Evolutionary conservation across 2,113 vertebrate species (phyloP), one percentile per base, ranked within the genome.

Genomic region (Psilopsiagon aymara): DNA sequence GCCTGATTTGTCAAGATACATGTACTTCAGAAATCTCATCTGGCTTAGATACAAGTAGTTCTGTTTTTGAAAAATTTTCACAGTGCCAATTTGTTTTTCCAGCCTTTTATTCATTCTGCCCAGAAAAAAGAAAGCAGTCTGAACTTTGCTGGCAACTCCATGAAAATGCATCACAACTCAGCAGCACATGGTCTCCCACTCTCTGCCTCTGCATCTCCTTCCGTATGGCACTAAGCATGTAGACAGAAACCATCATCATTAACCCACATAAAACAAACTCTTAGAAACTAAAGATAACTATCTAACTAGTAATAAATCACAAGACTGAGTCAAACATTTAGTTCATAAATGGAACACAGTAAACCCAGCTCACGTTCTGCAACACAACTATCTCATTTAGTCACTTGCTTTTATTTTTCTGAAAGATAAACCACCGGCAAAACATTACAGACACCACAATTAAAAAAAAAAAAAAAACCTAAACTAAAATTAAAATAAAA

Each of bases 181-280:
- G 28, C 39, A 77, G 57, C 37, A 57, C 31, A 10, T 2, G 1
- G 13, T 80, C 49, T 83, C 59, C n/a, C 49, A 1, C 31, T 51
- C 20, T 57, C 41, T 31, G 7, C 37, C 13, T 86, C 44, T 41
- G 17, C 3, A 20, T 67, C 37, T 59, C 6, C 6, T n/a, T 73
- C 52, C 44, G 17, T 14, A 31, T 3, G 12, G 51, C 9, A 18
- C n/a, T 31, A 53, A 21, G 16, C 0, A 0, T 0, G 2, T 6
- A 49, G 13, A 67, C 6, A 44, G 37, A 92, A 93, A 83, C 7
- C 33, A 74, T 11, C 39, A 81, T 31, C 69, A 71, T 59, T 47
- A 81, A 43, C 18, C 18, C 20, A 63, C 27, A 84, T 23, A 55
- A 78, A 92, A 66, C 9, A 76, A 76, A 59, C 14, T 55, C 60